Base-by-base conservation (phyloP, 2,888 invertebrate species). In the Plusia festucae region DNA sequence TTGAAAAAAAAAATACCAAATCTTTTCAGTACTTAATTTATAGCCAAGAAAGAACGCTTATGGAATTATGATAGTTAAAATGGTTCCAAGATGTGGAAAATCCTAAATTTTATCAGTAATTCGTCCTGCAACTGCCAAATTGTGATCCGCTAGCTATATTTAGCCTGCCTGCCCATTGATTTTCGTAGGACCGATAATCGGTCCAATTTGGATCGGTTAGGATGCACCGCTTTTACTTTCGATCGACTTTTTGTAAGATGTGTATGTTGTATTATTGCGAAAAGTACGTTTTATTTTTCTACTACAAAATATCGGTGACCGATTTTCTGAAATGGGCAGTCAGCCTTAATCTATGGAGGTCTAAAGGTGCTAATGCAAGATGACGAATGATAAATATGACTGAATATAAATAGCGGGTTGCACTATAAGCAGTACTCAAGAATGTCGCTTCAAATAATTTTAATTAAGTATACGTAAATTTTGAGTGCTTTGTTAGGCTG, bases 21-120 rank as follows among this genome's bases (percentile, higher is more conserved):
- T 83, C 89, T 89, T 89, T 91, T 88, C 91, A 90, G 94, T 94
- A 94, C 94, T 93, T 93, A 93, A 93, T 90, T 90, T 88, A 88
- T 89, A 87, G 87, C 86, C 88, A 87, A 90, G 85, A 85, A 82
- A 81, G 82, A 89, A 91, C 84, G 91, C 91, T 92, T 93, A 88
- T 74, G 81, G 82, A 78, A 81, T 72, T 85, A 82, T 81, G 76
- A 82, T 90, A 89, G 86, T 84, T 85, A 88, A 88, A 83, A 74
- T 85, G 82, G 83, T 87, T 88, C 85, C 87, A 84, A 86, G 57
- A 65, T 53, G 65, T 69, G 53, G 51, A 86, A n/a, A 78, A 82
- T 87, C 86, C 84, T 86, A 84, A 86, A 87, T 80, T 81, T 83
- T 86, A 85, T 87, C 85, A 87, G 85, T 82, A 73, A 88, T 88